A percentile compares a stretch with the other conserved stretches of the same genome.
Conservation (phyloP, 2,797 vertebrate species). For the Sandelia bainsii region DNA sequence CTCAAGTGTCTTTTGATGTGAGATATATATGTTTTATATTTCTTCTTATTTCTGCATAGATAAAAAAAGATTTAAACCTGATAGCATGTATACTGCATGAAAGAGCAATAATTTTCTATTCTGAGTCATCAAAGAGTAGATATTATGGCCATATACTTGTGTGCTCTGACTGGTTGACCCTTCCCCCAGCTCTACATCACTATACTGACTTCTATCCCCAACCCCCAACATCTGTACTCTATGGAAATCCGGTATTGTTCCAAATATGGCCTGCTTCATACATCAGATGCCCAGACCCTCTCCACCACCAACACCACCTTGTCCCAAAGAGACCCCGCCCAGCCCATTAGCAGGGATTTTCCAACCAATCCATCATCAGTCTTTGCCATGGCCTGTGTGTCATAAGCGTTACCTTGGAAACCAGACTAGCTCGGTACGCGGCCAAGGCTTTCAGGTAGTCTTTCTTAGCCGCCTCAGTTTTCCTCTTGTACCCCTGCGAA, state of each 20-base stretch:
- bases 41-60: conserved; percentile 5
- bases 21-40: conserved; percentile 5
- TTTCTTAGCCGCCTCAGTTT: conserved; percentile 99
- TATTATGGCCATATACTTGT: conserved; percentile 55
- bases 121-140: conserved; percentile 25
- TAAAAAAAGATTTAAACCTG: conserved; percentile 13
- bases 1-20: conserved; percentile 27
- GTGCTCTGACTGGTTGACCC: conserved; percentile 58
- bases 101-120: conserved; percentile 36
- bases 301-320: conserved; percentile 34
- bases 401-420: conserved; percentile 95
- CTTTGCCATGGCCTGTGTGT: conserved; percentile 74
- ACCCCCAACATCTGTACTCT: conserved; percentile 68
- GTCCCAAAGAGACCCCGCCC: conserved; percentile 70
- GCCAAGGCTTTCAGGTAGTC: conserved; percentile 99
- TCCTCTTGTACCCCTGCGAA: conserved; percentile 97
- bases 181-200: conserved; percentile 59
- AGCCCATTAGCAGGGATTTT: conserved; percentile 79
- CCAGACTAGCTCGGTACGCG: conserved; percentile 97
- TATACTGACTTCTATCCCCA: conserved; percentile 52
- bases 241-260: conserved; percentile 81
- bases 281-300: conserved; percentile 44
- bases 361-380: conserved; percentile 82
- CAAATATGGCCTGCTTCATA: conserved; percentile 67
- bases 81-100: conserved; percentile 11